These are phyloP conservation scores for Hyles vespertilio DNA, from an alignment of 1,140 invertebrate genomes.

Conservation along the genomic window DNA sequence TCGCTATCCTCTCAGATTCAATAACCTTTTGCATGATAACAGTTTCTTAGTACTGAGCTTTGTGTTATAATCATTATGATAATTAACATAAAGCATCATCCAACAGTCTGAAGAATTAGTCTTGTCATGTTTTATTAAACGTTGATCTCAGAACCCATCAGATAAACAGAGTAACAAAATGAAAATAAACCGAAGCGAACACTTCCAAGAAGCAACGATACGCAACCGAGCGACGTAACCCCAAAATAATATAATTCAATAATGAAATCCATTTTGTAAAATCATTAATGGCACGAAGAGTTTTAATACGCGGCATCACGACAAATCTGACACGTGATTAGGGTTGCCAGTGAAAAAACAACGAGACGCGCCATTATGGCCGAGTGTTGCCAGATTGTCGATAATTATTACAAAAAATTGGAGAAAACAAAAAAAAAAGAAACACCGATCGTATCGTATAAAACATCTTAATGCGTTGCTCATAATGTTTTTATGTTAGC, in stretches of 20 bases:
- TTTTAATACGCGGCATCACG: slow-evolving; percentile 50
- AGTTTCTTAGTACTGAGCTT: too few relatives aligned
- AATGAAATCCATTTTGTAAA: slow-evolving; percentile 39
- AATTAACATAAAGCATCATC: too few relatives aligned
- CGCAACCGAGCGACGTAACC: slow-evolving; percentile 17
- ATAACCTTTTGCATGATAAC: too few relatives aligned
- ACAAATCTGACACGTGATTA: slow-evolving; percentile 72
- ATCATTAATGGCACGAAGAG: slow-evolving; percentile 51
- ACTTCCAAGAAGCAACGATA: neutral
- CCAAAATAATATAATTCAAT: slow-evolving; percentile 37
- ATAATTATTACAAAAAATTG: slow-evolving; percentile 69
- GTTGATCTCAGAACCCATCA: too few relatives aligned
- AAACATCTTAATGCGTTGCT: slow-evolving; percentile 68
- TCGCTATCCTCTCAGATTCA: too few relatives aligned
- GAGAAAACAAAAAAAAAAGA: slow-evolving; percentile 28
- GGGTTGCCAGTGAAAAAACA: slow-evolving; percentile 61
- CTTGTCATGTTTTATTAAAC: too few relatives aligned
- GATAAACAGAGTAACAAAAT: too few relatives aligned
- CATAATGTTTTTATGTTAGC: slow-evolving; percentile 66
- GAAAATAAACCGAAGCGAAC: too few relatives aligned
- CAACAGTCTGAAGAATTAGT: too few relatives aligned
- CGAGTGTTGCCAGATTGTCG: slow-evolving; percentile 70
- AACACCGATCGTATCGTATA: slow-evolving; percentile 50
- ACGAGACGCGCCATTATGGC: slow-evolving; percentile 57
- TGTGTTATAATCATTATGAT: too few relatives aligned